Conservation (phyloP, 2,888 invertebrate genomes). For the Diadromus collaris region DNA sequence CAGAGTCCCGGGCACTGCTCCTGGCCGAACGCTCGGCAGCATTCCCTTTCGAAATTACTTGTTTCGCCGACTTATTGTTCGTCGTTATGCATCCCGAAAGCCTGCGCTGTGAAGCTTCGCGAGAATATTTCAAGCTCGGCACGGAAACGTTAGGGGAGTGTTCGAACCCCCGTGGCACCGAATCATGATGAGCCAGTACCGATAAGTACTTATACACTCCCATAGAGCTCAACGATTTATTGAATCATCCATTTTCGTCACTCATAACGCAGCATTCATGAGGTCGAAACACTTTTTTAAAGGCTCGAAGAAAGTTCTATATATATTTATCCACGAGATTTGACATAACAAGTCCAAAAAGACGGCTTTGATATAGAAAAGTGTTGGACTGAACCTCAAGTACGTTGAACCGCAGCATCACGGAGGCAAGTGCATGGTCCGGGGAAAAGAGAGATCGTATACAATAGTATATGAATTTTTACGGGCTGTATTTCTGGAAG, state of each 20-base stretch:
- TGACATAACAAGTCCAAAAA: background rate
- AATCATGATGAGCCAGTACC: background rate
- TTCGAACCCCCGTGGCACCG: background rate
- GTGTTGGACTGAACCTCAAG: background rate
- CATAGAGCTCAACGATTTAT: background rate
- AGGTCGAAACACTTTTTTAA: background rate
- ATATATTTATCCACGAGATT: background rate
- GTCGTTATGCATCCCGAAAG: conserved; percentile 15
- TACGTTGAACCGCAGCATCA: background rate
- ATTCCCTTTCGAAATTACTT: conserved; percentile 57
- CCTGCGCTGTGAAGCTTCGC: background rate
- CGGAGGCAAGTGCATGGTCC: conserved; percentile 34
- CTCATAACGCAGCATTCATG: background rate
- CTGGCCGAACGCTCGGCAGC: conserved; percentile 25
- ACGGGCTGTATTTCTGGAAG: conserved; percentile 49
- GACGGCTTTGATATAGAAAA: background rate
- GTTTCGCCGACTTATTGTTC: conserved; percentile 61
- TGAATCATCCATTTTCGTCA: background rate
- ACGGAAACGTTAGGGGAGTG: background rate
- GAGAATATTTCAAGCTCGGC: conserved; percentile 13
- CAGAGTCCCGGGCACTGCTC: conserved; percentile 38
- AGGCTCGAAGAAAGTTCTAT: background rate
- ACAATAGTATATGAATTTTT: conserved; percentile 54
- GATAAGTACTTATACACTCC: background rate
- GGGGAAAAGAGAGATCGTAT: conserved; percentile 45